Evolutionary conservation across 2,888 invertebrate species (phyloP), one percentile per base, ranked within the genome.

Genomic region (Tholera decimalis): DNA sequence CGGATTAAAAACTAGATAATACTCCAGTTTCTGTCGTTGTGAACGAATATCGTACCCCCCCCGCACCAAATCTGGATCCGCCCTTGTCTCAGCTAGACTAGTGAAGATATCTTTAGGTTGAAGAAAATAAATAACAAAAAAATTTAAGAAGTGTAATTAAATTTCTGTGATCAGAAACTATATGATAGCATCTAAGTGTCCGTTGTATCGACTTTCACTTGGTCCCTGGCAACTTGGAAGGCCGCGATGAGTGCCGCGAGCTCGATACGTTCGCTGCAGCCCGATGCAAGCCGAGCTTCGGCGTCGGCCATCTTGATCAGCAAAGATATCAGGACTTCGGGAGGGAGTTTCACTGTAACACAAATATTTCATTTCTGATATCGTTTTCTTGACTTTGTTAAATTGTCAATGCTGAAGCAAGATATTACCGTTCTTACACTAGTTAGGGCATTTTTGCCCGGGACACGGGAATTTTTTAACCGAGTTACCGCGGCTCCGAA

Each of bases 261-360:
- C 93, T 99, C 99, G 49, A 99, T 96, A 79, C 97, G 97, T 92
- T 99, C 99, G 88, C 97, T 98, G 73, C 98, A 98, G 28, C 99
- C 99, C 71, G 97, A 96, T 0, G 98, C 96, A 35, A 99, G 94
- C 37, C 99, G 96, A 87, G 97, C 97, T 93, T 99, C 99, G 59
- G 99, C 97, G 78, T 98, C 98, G 2, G 99, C 97, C 97, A 99
- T 96, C 93, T 98, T 98, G 47, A 98, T 97, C 56, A 99, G 92
- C 30, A 99, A 92, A 70, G 97, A 96, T 61, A 98, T 97, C 83
- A 98, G 93, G 37, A 98, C 97, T 46, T 97, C 96, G 57, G 97
- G 96, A 0, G 99, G 98, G 55, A 99, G 96, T 87, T 98, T 98
- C 92, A 99, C 99, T 99, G 93, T 3, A 82, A 83, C 3, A 18